Conservation (phyloP, 2,888 invertebrate genomes). For the Pteria penguin region DNA sequence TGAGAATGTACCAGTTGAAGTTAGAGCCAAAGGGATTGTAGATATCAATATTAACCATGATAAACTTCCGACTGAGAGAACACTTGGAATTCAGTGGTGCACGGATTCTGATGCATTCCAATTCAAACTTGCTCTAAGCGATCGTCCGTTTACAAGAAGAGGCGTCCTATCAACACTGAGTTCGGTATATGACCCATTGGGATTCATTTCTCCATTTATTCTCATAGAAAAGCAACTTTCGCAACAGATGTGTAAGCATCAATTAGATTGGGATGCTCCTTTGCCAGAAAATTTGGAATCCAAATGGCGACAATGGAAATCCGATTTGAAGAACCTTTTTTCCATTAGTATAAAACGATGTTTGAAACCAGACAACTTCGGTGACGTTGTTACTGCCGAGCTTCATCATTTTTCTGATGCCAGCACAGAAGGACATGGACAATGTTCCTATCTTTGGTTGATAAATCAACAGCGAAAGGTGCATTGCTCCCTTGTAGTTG, state of each 20-base stretch:
- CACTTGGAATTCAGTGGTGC: slow-evolving; percentile 55
- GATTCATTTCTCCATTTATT: slow-evolving; percentile 53
- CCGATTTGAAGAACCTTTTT: slow-evolving; percentile 25
- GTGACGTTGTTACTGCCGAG: slow-evolving; percentile 22
- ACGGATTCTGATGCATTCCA: slow-evolving; percentile 51
- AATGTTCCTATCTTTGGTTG: slow-evolving; percentile 52
- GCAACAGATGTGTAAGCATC: slow-evolving; percentile 49
- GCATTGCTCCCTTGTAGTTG: slow-evolving; percentile 49
- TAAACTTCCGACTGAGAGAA: slow-evolving; percentile 44
- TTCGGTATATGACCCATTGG: slow-evolving; percentile 58
- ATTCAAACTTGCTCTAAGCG: slow-evolving; percentile 44
- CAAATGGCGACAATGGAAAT: slow-evolving; percentile 50
- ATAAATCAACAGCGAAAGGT: slow-evolving; percentile 27
- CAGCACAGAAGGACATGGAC: slow-evolving; percentile 43
- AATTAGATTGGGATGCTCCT: slow-evolving; percentile 55
- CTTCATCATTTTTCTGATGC: slow-evolving; percentile 60
- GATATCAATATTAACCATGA: slow-evolving; percentile 29
- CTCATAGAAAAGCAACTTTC: slow-evolving; percentile 52
- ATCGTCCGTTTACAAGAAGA: slow-evolving; percentile 47
- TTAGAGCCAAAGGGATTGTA: slow-evolving; percentile 35
- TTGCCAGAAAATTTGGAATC: slow-evolving; percentile 40
- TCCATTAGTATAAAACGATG: slow-evolving; percentile 36
- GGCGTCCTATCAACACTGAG: slow-evolving; percentile 51
- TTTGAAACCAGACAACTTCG: slow-evolving; percentile 49
- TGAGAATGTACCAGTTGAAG: slow-evolving; percentile 34